Conservation (phyloP, 2,113 vertebrate species). For the Sakesphorus luctuosus region DNA sequence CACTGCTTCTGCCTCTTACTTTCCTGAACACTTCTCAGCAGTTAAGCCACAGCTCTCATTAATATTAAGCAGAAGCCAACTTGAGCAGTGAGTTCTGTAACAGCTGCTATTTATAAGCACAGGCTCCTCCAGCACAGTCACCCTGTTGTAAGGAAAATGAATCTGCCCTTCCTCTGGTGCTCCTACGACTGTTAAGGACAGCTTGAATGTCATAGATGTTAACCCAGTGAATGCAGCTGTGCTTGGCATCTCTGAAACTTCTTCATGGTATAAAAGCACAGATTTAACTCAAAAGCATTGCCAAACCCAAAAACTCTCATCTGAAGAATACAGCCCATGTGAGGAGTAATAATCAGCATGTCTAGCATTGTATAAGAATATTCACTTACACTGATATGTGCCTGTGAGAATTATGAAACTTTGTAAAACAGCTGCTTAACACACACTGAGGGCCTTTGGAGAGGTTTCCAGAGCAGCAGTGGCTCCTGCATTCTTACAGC, state of each 20-base stretch:
- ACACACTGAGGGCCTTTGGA: not conserved
- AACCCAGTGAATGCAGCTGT: not conserved
- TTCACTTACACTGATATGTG: not conserved
- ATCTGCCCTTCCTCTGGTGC: constrained; percentile 44
- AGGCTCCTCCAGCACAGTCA: constrained; percentile 28
- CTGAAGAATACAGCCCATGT: not conserved
- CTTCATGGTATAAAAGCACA: constrained; percentile 24
- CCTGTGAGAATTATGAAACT: not conserved
- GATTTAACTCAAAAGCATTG: not conserved
- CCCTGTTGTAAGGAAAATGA: constrained; percentile 1
- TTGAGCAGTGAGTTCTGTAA: constrained; percentile 28
- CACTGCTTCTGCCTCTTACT: constrained; percentile 21
- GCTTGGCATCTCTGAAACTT: constrained; percentile 8
- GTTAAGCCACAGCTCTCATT: not conserved
- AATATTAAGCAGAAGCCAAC: constrained; percentile 45
- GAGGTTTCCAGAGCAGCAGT: not conserved
- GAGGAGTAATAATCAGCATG: not conserved
- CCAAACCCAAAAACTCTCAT: not conserved
- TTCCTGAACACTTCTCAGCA: not conserved
- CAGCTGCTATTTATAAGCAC: constrained; percentile 52
- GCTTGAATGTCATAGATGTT: constrained; percentile 52
- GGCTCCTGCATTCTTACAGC: not conserved
- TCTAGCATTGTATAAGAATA: not conserved
- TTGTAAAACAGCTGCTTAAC: not conserved
- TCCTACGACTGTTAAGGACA: constrained; percentile 62